Conservation (phyloP, 2,888 invertebrate species). For the Apodemia mormo region DNA sequence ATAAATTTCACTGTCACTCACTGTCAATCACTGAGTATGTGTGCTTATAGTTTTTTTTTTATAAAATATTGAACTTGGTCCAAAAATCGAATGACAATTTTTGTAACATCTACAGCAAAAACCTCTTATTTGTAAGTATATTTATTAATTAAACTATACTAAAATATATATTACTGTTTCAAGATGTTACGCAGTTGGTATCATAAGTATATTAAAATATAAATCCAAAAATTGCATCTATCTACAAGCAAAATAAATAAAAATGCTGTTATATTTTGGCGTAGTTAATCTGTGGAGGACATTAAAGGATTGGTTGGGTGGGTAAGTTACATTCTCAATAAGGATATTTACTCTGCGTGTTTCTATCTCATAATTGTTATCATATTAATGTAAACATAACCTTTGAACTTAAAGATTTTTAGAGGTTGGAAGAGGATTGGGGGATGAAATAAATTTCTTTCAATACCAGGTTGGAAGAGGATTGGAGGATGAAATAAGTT, state of each 20-base stretch:
- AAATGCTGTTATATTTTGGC: conserved; percentile 19
- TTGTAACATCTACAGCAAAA: not conserved
- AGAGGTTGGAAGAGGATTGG: too few species aligned
- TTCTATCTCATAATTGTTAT: too few species aligned
- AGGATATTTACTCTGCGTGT: too few species aligned
- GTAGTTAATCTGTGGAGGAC: conserved; percentile 16
- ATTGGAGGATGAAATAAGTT: too few species aligned
- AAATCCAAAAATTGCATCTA: conserved; percentile 21
- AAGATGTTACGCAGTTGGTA: not conserved
- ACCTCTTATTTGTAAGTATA: not conserved
- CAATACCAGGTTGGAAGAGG: too few species aligned
- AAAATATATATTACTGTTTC: not conserved
- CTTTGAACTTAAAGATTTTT: too few species aligned
- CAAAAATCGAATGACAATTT: conserved; percentile 1
- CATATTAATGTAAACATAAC: too few species aligned
- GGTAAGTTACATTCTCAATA: too few species aligned
- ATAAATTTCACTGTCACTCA: too few species aligned
- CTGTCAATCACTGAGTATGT: too few species aligned
- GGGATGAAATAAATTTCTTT: too few species aligned
- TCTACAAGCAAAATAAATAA: conserved; percentile 23
- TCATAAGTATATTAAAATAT: conserved; percentile 9
- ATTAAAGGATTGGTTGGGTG: not conserved
- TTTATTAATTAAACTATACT: not conserved
- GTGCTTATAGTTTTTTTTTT: too few species aligned
- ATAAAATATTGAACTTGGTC: not conserved